Evolutionary conservation across 2,113 vertebrate genomes (phyloP).

Genomic region (Leptodactylus fuscus): DNA sequence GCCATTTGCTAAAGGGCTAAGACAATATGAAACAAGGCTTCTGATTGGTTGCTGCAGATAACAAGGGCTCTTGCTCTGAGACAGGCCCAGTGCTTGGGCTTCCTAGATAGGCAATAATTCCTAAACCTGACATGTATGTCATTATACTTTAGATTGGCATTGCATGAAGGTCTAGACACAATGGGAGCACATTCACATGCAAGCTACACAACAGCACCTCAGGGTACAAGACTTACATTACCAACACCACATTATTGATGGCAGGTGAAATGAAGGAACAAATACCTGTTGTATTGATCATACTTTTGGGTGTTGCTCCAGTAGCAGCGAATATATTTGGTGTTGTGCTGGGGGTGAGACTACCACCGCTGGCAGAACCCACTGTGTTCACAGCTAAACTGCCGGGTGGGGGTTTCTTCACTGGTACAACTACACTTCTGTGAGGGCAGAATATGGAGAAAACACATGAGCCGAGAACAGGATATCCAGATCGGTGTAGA

Average conservation of each 20-base stretch:
- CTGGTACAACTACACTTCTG: constrained; percentile 94
- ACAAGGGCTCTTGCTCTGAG: neutral
- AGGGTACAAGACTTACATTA: neutral
- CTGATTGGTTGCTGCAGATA: neutral
- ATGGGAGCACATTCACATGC: neutral
- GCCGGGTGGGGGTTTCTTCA: constrained; percentile 89
- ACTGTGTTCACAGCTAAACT: constrained; percentile 86
- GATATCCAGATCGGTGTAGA: neutral
- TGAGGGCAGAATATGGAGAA: constrained; percentile 9
- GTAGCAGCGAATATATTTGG: constrained; percentile 90
- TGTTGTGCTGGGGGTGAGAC: constrained; percentile 81
- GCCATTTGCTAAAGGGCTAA: neutral
- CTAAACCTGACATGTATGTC: neutral
- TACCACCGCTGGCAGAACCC: constrained; percentile 79
- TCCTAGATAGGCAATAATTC: neutral
- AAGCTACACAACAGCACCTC: neutral
- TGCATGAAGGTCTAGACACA: neutral
- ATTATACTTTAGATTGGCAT: neutral
- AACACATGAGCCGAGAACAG: neutral
- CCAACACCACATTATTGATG: constrained; percentile 27
- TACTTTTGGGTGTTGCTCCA: constrained; percentile 92
- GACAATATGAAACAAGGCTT: neutral
- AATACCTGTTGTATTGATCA: constrained; percentile 97
- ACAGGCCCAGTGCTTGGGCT: neutral
- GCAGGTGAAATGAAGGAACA: constrained; percentile 67